Conservation (phyloP, 1,140 invertebrate species). For the Drosophila teissieri region DNA sequence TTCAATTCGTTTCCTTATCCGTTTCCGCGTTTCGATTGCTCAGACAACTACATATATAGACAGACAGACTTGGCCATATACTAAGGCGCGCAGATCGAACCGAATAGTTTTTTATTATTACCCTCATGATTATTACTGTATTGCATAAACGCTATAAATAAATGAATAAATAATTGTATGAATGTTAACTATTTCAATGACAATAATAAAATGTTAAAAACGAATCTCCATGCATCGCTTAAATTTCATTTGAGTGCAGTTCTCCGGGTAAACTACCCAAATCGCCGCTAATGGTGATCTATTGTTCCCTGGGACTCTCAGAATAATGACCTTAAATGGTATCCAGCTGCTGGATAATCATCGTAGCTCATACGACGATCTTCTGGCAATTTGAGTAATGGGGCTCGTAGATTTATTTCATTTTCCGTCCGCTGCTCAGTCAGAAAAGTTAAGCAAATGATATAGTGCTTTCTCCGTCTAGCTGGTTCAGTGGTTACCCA, state of each 20-base stretch:
- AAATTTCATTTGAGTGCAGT: conserved; percentile 2
- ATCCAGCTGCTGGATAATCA: conserved; percentile 25
- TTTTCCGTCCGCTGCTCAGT: background rate
- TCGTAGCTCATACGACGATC: background rate
- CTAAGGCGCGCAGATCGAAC: conserved; percentile 1
- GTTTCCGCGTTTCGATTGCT: conserved; percentile 10
- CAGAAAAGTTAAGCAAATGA: background rate
- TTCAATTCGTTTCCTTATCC: conserved; percentile 8
- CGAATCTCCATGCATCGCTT: conserved; percentile 2
- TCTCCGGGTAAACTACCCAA: background rate
- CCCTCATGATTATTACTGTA: conserved; percentile 54
- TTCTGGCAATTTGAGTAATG: background rate
- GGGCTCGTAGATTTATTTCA: conserved; percentile 5
- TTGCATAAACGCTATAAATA: conserved; percentile 67
- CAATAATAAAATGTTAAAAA: conserved; percentile 82
- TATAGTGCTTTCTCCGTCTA: background rate
- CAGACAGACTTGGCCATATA: conserved; percentile 13
- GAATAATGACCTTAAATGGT: conserved; percentile 6
- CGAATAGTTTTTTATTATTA: conserved; percentile 26
- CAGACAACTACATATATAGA: conserved; percentile 9
- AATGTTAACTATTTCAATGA: conserved; percentile 82
- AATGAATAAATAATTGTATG: conserved; percentile 75
- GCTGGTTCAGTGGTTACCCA: background rate
- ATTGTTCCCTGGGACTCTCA: background rate
- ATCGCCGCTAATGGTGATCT: conserved; percentile 20